Evolutionary conservation across 1,140 invertebrate species (phyloP).

Genomic region (Euwallacea fornicatus): DNA sequence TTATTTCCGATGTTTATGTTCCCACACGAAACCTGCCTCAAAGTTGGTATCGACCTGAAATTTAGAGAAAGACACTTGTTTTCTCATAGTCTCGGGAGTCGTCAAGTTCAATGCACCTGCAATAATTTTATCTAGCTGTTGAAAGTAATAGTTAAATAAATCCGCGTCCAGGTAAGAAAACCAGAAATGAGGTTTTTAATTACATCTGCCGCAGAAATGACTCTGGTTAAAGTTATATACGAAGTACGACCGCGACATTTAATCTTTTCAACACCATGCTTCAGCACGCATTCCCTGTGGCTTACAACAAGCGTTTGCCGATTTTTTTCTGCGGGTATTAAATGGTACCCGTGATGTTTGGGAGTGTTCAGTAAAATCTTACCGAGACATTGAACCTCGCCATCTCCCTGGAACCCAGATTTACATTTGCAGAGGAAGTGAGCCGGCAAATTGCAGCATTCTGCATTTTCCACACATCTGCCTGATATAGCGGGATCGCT

Average conservation of each 20-base stretch:
- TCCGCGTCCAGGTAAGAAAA: slow-evolving; percentile 4
- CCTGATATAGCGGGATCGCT: slow-evolving; percentile 78
- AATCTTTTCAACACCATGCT: slow-evolving; percentile 3
- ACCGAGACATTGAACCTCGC: slow-evolving; percentile 80
- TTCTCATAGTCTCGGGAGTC: background rate
- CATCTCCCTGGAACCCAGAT: slow-evolving; percentile 85
- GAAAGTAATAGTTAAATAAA: slow-evolving; percentile 31
- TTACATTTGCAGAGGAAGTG: slow-evolving; percentile 94
- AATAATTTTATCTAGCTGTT: slow-evolving; percentile 17
- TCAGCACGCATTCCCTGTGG: background rate
- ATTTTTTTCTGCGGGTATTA: too few species aligned
- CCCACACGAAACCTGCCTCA: background rate
- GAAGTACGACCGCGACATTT: slow-evolving; percentile 8
- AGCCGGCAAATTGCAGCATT: slow-evolving; percentile 92
- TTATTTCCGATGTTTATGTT: background rate
- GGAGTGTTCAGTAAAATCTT: slow-evolving; percentile 40
- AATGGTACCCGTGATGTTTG: too few species aligned
- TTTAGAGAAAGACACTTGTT: background rate
- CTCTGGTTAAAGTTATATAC: background rate
- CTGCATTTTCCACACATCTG: slow-evolving; percentile 86
- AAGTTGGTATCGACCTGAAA: background rate
- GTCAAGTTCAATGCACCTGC: slow-evolving; percentile 15
- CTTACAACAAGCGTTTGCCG: background rate
- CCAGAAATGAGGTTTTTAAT: slow-evolving; percentile 23
- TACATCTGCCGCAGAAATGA: slow-evolving; percentile 18